A percentile compares a stretch with the other conserved stretches of the same genome.
phyloP scores from a whole-genome alignment of 2,888 invertebrate species.

The Synanthedon formicaeformis region DNA sequence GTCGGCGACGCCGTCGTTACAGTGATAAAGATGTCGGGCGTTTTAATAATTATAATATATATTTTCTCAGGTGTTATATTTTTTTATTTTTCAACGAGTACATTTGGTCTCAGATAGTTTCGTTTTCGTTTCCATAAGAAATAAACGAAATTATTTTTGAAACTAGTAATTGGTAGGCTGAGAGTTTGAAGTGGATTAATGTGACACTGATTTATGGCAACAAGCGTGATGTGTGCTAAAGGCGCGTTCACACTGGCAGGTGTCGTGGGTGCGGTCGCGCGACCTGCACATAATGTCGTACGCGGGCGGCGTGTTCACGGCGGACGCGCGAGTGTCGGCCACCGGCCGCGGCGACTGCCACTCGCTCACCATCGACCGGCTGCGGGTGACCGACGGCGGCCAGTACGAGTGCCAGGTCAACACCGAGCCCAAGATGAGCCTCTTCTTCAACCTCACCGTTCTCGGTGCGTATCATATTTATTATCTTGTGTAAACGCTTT shows the following conservation, averaged over 20 bases:
- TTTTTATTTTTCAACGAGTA: no score
- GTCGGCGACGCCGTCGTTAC: no score
- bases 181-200: neutral
- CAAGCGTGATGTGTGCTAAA: neutral
- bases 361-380: constrained; percentile 72
- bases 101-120: no score
- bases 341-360: constrained; percentile 68
- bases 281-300: constrained; percentile 79
- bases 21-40: no score
- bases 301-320: constrained; percentile 74
- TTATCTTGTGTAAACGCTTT: no score
- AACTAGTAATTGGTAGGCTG: neutral
- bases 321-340: constrained; percentile 75
- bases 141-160: no score
- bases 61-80: no score
- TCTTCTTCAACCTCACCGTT: constrained; percentile 74
- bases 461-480: constrained; percentile 53
- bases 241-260: constrained; percentile 46
- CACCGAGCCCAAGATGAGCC: constrained; percentile 80
- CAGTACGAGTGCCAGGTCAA: constrained; percentile 82
- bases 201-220: neutral
- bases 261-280: constrained; percentile 79
- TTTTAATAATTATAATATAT: no score
- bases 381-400: constrained; percentile 72
- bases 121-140: neutral